phyloP scores from a whole-genome alignment of 2,797 vertebrate species.

The Pteropus rufus region DNA sequence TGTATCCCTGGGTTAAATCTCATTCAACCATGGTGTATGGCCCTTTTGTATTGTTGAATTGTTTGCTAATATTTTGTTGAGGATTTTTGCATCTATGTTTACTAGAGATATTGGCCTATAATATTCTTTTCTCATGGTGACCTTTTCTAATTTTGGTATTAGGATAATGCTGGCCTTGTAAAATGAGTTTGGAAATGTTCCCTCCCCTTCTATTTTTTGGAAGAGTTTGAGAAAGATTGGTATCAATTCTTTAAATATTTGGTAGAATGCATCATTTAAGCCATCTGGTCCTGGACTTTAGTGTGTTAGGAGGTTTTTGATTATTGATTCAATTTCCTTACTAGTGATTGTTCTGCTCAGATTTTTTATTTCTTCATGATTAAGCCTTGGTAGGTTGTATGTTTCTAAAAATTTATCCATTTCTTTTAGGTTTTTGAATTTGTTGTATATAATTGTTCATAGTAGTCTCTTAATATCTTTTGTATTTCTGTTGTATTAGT shows the following conservation, averaged over 20 bases:
- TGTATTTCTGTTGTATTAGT: neutral
- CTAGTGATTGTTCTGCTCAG: neutral
- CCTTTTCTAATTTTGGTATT: neutral
- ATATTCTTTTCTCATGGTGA: neutral
- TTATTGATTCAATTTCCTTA: neutral
- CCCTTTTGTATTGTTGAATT: neutral
- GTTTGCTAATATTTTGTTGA: neutral
- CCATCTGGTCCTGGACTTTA: neutral
- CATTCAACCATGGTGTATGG: neutral
- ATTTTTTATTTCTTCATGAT: neutral
- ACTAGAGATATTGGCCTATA: neutral
- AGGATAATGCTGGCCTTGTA: neutral
- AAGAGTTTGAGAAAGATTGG: neutral
- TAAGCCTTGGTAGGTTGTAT: neutral
- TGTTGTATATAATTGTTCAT: neutral
- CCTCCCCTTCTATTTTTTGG: neutral
- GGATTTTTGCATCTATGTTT: neutral
- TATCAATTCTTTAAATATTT: neutral
- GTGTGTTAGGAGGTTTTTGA: neutral
- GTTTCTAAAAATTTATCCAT: neutral
- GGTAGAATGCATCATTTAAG: neutral
- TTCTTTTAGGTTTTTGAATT: neutral
- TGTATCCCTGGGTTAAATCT: neutral
- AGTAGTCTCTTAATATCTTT: neutral
- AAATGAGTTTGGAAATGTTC: neutral